Percentiles rank a stretch among this genome's conserved stretches.
phyloP scores from a whole-genome alignment of 1,140 invertebrate genomes.

The Medauroidea extradentata region DNA sequence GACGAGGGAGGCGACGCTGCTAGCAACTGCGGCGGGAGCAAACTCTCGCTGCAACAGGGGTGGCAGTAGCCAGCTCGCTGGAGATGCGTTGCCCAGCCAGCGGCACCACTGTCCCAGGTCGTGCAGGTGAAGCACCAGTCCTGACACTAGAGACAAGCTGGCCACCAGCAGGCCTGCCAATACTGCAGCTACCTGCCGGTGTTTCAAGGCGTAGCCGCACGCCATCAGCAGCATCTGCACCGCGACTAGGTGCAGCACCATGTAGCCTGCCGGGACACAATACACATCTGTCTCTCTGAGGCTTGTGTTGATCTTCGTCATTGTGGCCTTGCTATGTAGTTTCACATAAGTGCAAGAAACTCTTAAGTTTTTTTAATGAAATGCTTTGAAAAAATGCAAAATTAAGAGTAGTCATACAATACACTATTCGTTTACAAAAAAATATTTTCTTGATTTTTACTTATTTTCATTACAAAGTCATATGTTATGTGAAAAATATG shows the following conservation, averaged over 20 bases:
- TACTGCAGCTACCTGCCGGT: constrained; percentile 49
- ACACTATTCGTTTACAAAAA: too few relatives aligned
- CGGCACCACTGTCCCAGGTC: constrained; percentile 63
- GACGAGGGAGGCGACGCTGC: constrained; percentile 48
- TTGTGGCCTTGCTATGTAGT: too few relatives aligned
- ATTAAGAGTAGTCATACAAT: too few relatives aligned
- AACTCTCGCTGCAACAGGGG: constrained; percentile 63
- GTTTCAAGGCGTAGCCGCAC: constrained; percentile 58
- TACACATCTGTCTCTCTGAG: too few relatives aligned
- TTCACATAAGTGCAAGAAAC: too few relatives aligned
- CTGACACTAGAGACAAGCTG: constrained; percentile 59
- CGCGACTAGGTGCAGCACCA: constrained; percentile 70
- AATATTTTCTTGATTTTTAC: too few relatives aligned
- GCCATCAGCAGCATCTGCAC: constrained; percentile 67
- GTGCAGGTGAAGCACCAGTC: constrained; percentile 64
- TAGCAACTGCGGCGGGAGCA: constrained; percentile 54
- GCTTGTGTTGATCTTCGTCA: too few relatives aligned
- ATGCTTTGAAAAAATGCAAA: too few relatives aligned
- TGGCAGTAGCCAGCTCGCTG: constrained; percentile 68
- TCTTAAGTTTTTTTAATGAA: too few relatives aligned
- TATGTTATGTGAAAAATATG: too few relatives aligned
- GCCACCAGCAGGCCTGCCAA: constrained; percentile 59
- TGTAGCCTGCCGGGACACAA: constrained; percentile 69
- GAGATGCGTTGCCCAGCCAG: constrained; percentile 66
- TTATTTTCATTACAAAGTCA: too few relatives aligned